Evolutionary conservation across 2,797 vertebrate species (phyloP).

Genomic region (Malurus splendens): DNA sequence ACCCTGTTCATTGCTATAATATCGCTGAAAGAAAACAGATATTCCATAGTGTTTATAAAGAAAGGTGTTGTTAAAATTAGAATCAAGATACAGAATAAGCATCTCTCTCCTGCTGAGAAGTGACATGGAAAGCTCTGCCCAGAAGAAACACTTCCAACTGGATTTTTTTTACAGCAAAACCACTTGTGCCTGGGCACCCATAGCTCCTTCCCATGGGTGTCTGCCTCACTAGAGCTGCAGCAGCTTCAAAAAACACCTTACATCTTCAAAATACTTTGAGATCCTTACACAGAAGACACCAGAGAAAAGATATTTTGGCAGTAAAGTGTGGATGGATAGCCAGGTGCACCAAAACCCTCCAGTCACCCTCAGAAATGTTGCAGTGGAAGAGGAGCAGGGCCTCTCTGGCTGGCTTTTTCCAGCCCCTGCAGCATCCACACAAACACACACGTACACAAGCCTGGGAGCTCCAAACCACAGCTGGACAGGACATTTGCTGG

Average conservation of each 20-base stretch:
- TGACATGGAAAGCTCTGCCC: not conserved
- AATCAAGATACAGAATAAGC: conserved; percentile 28
- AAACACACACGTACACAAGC: fast-evolving
- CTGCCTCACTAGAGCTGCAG: not conserved
- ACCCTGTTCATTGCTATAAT: not conserved
- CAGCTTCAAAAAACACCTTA: not conserved
- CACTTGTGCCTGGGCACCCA: not conserved
- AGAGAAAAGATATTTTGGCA: not conserved
- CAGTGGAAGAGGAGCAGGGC: not conserved
- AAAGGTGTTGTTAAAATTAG: conserved; percentile 22
- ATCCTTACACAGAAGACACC: not conserved
- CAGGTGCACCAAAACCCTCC: not conserved
- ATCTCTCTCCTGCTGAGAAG: not conserved
- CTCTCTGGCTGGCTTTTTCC: not conserved
- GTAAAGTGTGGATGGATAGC: not conserved
- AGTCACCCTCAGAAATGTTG: not conserved
- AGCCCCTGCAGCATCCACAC: not conserved
- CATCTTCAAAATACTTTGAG: not conserved
- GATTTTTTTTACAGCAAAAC: not conserved
- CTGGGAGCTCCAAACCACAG: not conserved
- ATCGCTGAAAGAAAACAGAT: conserved; percentile 38
- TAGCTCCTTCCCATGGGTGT: not conserved
- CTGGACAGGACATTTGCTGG: not conserved
- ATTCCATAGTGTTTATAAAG: not conserved
- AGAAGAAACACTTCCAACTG: not conserved